Conservation (phyloP, 2,113 vertebrate genomes). For the Bufo gargarizans region DNA sequence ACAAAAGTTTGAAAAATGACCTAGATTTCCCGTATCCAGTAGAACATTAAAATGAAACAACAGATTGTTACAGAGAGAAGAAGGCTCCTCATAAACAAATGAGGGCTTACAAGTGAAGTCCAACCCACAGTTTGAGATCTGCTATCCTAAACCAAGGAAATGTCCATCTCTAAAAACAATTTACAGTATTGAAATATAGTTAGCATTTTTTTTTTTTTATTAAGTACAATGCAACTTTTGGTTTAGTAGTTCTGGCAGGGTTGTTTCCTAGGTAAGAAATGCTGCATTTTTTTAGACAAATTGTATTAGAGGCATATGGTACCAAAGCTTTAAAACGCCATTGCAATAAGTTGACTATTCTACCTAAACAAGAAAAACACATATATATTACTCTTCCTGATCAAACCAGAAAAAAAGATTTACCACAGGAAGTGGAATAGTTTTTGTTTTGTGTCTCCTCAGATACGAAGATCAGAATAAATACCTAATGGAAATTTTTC, state of each 20-base stretch:
- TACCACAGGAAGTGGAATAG: constrained; percentile 17
- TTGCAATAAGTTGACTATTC: not conserved
- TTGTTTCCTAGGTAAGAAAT: not conserved
- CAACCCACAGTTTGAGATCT: too few species aligned
- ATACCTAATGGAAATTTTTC: not conserved
- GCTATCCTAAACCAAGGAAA: too few species aligned
- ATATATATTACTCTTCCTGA: not conserved
- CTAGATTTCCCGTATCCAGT: too few species aligned
- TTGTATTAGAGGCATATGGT: not conserved
- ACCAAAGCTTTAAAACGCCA: not conserved
- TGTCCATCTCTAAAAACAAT: too few species aligned
- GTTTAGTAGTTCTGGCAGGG: not conserved
- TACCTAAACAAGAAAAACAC: not conserved
- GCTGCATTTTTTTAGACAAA: not conserved
- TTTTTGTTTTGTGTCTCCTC: not conserved
- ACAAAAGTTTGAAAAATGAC: not conserved
- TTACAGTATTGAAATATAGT: too few species aligned
- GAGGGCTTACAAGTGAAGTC: too few species aligned
- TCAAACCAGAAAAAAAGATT: not conserved
- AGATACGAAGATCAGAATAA: not conserved
- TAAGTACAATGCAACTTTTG: not conserved
- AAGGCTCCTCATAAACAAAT: not conserved
- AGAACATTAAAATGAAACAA: too few species aligned
- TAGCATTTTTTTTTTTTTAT: not conserved
- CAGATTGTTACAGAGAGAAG: not conserved